These are phyloP conservation scores for Halcyon leucocephala DNA, from an alignment of 2,797 vertebrate species.

Conservation along the genomic window DNA sequence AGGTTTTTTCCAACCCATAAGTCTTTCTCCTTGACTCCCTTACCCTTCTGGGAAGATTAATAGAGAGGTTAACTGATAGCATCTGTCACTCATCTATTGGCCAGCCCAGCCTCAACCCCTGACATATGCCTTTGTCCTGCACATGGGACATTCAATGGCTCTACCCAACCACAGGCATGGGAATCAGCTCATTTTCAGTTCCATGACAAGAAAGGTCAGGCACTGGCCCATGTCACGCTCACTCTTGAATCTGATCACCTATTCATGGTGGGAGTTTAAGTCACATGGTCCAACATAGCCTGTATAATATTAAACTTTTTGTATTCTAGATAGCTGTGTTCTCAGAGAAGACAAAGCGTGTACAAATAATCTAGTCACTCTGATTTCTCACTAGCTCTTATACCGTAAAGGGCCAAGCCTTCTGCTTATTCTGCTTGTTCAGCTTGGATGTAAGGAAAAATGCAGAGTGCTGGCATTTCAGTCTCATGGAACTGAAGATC, in stretches of 20 bases:
- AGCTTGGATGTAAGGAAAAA: background rate
- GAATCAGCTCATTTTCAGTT: background rate
- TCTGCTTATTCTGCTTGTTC: background rate
- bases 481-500: background rate
- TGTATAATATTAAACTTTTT: background rate
- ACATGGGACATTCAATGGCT: background rate
- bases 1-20: background rate
- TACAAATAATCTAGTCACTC: background rate
- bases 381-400: background rate
- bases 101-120: background rate
- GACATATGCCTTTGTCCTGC: background rate
- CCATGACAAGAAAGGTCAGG: background rate
- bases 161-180: background rate
- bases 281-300: background rate
- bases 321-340: background rate
- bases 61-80: background rate
- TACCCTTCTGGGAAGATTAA: background rate
- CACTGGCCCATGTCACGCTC: background rate
- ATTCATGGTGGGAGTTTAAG: rapidly evolving
- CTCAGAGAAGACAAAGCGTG: background rate
- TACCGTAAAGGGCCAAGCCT: background rate
- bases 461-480: background rate
- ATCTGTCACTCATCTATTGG: background rate
- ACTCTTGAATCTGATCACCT: background rate
- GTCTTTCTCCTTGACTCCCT: background rate